phyloP scores from a whole-genome alignment of 1,140 invertebrate species.

The Idris sp. region DNA sequence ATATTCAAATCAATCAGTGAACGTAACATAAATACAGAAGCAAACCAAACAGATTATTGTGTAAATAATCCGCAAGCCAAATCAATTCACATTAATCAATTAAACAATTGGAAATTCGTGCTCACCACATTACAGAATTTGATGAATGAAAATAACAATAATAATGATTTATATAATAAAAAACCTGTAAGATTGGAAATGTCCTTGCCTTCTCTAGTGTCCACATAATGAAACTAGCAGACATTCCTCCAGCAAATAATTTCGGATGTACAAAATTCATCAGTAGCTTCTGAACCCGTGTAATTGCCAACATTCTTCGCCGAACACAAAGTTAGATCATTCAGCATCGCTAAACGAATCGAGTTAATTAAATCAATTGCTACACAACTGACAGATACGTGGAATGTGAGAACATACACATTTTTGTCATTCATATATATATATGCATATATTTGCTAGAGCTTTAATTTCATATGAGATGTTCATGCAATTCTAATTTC shows the following conservation, averaged over 20 bases:
- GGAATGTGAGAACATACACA: constrained; percentile 45
- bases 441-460: too few species aligned
- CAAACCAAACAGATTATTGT: too few species aligned
- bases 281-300: constrained; percentile 14
- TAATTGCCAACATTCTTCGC: constrained; percentile 53
- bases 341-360: constrained; percentile 39
- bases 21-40: too few species aligned
- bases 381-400: constrained; percentile 35
- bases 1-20: too few species aligned
- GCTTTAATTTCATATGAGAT: too few species aligned
- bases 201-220: constrained; percentile 7
- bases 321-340: constrained; percentile 31
- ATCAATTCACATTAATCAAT: too few species aligned
- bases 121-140: too few species aligned
- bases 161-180: too few species aligned
- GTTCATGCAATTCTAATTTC: constrained; percentile 56
- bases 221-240: constrained; percentile 31
- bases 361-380: constrained; percentile 53
- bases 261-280: constrained; percentile 43
- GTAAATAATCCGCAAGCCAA: too few species aligned
- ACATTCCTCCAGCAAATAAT: constrained; percentile 39
- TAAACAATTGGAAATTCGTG: too few species aligned
- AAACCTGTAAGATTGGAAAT: constrained; percentile 15
- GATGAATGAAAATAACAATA: too few species aligned
- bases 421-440: too few species aligned